A percentile compares a stretch with the other conserved stretches of the same genome.
These are phyloP conservation scores for Antedon mediterranea DNA, from an alignment of 53 echinoderm and acorn worm genomes.

Conservation along the genomic window DNA sequence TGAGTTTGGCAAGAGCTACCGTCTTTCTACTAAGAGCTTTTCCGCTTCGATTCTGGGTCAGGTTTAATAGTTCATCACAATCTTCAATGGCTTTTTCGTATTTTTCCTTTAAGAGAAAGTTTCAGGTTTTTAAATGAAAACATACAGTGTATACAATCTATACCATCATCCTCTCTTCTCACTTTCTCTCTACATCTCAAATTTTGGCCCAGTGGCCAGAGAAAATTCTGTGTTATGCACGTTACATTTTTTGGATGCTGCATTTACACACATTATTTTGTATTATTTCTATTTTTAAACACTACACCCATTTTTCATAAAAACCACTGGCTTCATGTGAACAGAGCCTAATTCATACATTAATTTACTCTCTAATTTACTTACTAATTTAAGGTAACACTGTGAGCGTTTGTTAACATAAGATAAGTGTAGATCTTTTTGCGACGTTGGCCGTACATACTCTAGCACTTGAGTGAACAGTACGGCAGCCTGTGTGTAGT, in stretches of 20 bases:
- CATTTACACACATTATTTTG: neutral
- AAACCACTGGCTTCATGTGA: neutral
- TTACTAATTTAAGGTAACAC: conserved; percentile 91
- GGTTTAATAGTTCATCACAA: conserved; percentile 58
- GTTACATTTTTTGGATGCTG: too few species aligned
- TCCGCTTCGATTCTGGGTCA: conserved; percentile 59
- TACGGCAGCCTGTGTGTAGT: conserved; percentile 78
- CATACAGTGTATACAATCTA: too few species aligned
- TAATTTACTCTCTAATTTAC: neutral
- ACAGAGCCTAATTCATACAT: neutral
- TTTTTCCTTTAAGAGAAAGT: conserved; percentile 54
- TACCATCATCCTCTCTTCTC: too few species aligned
- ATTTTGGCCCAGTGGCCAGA: too few species aligned
- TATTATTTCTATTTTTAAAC: too few species aligned
- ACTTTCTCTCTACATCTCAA: too few species aligned
- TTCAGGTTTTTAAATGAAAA: too few species aligned
- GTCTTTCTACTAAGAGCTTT: conserved; percentile 91
- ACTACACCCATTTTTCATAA: neutral
- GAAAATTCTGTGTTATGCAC: too few species aligned
- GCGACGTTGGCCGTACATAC: conserved; percentile 22
- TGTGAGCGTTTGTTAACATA: conserved; percentile 75
- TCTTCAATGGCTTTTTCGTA: conserved; percentile 67
- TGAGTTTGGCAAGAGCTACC: conserved; percentile 62
- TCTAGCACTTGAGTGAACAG: conserved; percentile 75
- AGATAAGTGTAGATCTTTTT: conserved; percentile 73